phyloP scores from a whole-genome alignment of 2,113 vertebrate species.

The Pygoscelis adeliae region DNA sequence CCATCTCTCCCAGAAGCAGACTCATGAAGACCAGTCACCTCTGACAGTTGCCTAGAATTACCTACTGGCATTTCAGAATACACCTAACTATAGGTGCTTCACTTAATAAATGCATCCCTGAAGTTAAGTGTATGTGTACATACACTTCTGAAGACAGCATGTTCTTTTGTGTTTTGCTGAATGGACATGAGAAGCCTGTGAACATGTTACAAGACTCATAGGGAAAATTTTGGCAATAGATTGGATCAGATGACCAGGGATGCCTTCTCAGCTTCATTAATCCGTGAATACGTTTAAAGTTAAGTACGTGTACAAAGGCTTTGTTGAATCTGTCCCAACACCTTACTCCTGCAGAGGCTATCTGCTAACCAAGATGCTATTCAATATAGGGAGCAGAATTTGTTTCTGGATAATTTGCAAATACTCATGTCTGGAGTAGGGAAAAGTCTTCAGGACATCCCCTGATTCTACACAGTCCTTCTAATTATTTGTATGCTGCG shows the following conservation, averaged over 20 bases:
- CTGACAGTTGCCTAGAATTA: neutral
- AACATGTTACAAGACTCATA: neutral
- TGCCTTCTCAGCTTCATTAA: neutral
- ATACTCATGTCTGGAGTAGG: neutral
- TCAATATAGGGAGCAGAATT: neutral
- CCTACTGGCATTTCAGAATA: neutral
- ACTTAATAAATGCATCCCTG: neutral
- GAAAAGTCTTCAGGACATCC: neutral
- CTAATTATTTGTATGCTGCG: neutral
- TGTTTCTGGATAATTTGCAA: neutral
- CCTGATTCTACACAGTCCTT: neutral
- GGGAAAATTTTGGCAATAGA: neutral
- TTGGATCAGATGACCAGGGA: neutral
- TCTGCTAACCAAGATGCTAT: neutral
- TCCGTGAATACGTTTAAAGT: neutral
- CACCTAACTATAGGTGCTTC: neutral
- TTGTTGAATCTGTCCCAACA: neutral
- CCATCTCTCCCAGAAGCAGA: neutral
- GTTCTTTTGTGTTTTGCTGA: neutral
- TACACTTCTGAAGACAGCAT: neutral
- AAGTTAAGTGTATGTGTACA: neutral
- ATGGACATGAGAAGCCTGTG: neutral
- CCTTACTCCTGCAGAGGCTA: neutral
- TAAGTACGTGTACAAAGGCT: neutral
- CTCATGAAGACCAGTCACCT: neutral